Evolutionary conservation across 2,113 vertebrate species (phyloP).

Genomic region (Cricetomys ansorgei): DNA sequence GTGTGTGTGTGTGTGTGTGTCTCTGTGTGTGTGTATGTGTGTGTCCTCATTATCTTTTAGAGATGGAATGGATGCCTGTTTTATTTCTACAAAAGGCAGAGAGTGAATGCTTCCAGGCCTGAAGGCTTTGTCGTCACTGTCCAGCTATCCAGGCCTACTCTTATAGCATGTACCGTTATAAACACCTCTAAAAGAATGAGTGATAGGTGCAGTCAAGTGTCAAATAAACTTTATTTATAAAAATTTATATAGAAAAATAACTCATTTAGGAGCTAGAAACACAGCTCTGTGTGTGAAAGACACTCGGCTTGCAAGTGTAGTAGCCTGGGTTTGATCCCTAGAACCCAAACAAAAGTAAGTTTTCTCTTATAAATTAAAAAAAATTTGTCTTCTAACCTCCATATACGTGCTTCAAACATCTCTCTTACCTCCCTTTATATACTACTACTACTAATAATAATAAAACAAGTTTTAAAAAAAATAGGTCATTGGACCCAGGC

Average conservation of each 20-base stretch:
- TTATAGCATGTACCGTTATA: background rate
- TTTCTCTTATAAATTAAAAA: too few relatives aligned
- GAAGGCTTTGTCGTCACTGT: background rate
- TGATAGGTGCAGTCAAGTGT: background rate
- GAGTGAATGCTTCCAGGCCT: background rate
- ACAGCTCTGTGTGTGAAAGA: background rate
- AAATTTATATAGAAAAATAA: background rate
- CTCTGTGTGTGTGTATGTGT: rapidly evolving
- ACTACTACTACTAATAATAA: background rate
- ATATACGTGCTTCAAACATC: background rate
- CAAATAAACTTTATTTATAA: background rate
- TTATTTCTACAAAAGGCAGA: background rate
- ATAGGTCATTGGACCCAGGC: background rate
- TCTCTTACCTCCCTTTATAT: background rate
- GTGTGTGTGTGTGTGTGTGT: background rate
- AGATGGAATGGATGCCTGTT: background rate
- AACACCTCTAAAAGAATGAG: background rate
- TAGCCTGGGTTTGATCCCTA: background rate
- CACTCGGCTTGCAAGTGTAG: background rate
- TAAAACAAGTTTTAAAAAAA: background rate
- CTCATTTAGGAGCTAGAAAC: background rate
- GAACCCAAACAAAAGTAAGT: background rate
- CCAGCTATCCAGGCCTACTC: background rate
- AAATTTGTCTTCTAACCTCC: background rate
- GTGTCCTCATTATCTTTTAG: background rate